Evolutionary conservation across 2,113 vertebrate genomes (phyloP).

Genomic region (Gopherus evgoodei): DNA sequence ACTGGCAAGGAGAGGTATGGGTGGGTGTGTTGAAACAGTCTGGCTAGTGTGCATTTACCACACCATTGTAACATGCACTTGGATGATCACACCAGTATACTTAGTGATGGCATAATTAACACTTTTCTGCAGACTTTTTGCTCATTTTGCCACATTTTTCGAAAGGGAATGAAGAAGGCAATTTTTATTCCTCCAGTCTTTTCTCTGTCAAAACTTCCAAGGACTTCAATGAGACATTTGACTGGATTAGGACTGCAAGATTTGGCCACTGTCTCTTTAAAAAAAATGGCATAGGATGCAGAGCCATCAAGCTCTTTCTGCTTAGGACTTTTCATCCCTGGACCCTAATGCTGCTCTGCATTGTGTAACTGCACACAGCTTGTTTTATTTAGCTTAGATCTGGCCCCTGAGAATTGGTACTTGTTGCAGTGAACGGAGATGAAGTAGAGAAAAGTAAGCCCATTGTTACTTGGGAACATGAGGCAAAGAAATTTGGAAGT

Average conservation of each 20-base stretch:
- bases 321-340: neutral
- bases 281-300: neutral
- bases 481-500: slow-evolving; percentile 30
- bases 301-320: neutral
- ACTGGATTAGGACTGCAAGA: neutral
- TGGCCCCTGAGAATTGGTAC: neutral
- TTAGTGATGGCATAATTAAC: too few relatives aligned
- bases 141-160: neutral
- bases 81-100: neutral
- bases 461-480: slow-evolving; percentile 51
- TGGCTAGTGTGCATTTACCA: neutral
- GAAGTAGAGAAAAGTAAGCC: slow-evolving; percentile 32
- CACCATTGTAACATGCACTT: neutral
- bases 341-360: slow-evolving; percentile 26
- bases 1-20: fast-evolving
- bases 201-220: neutral
- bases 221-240: neutral
- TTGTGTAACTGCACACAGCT: slow-evolving; percentile 36
- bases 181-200: neutral
- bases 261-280: neutral
- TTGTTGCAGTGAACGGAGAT: slow-evolving; percentile 14
- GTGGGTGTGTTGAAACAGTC: neutral
- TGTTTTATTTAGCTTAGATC: slow-evolving; percentile 35
- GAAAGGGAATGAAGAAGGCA: neutral
- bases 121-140: too few relatives aligned